Base-by-base conservation (phyloP, 1,140 invertebrate species). In the Pissodes strobi region DNA sequence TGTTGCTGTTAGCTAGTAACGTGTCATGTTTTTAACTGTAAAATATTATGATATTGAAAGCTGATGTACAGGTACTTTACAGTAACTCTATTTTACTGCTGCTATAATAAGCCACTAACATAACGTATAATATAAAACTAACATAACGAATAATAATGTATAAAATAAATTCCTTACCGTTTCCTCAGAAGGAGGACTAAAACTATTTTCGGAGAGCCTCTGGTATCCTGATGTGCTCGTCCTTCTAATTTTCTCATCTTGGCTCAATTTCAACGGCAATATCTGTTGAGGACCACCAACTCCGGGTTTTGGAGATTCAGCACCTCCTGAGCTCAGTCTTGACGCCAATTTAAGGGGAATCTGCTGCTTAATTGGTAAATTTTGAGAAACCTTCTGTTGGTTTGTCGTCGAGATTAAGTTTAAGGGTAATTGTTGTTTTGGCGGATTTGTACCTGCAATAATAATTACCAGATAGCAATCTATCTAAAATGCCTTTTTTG, bases 381-480 rank as follows among this genome's bases (percentile, higher is more conserved):
- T 72, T 64, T 77, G 72, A 13, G 70, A 72, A 1, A 87, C 85
- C 74, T 93, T 93, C 64, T 91, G 89, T 72, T 92, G 90, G 80
- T 93, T 93, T 23, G 87, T 90, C 30, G 91, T 86, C 77, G 90
- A 92, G 22, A 92, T 85, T 49, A 93, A 75, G 79, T 93, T 90
- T 10, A 89, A 72, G 0, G 89, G 88, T 39, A 91, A 81, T 38
- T 82, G 72, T 6, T 80, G 80, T 71, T 84, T 83, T 43, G 74
- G 21, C 64, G 51, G 64, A 30, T 23, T 45, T 60, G 30, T 39
- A 17, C 68, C 69, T 69, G 15, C 25, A 65, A 62, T 21, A 64
- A n/a, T n/a, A n/a, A n/a, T n/a, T n/a, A n/a, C n/a, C n/a, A n/a
- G n/a, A n/a, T n/a, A n/a, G n/a, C n/a, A n/a, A n/a, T n/a, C n/a